Evolutionary conservation across 2,797 vertebrate genomes (phyloP), one percentile per base, ranked within the genome.

Genomic region (Schizopygopsis pylzovi): DNA sequence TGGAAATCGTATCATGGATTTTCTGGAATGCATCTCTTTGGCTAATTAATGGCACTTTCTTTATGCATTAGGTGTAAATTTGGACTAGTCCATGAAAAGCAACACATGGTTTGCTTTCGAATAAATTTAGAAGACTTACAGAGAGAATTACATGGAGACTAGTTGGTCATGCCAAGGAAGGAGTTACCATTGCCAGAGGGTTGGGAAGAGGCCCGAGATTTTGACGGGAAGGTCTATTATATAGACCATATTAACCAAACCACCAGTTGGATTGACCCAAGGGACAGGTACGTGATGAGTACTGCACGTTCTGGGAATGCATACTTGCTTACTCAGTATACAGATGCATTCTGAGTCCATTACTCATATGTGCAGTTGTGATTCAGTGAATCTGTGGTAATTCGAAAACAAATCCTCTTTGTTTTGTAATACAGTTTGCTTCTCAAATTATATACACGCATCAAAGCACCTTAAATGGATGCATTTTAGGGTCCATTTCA

Each of bases 261-360:
- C 92, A 98, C 98, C 88, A 99, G 98, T 95, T 99, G 98, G 98
- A 96, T 99, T 90, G 98, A 99, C 93, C 98, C 98, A 71, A 93
- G 98, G 91, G 98, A 99, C 97, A 98, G 98, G 98, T 99, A 95
- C 63, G 84, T 71, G 56, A 41, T 65, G 56, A 59, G 45, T 18
- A 77, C 10, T 12, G 59, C 18, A 28, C 5, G 4, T 16, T 52
- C 45, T 65, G 37, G 56, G 52, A 87, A 79, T 80, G 49, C 25
- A 45, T 65, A 43, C 12, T 63, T 43, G 45, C 37, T 76, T 86
- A 68, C 59, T 76, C 73, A 20, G 43, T 65, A 11, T 76, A 65
- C 41, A 76, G 83, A 79, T 33, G n/a, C 75, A 79, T 79, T 37
- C 63, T n/a, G 65, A 45, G 7, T 22, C 10, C 18, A 45, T 84